Evolutionary conservation across 2,797 vertebrate genomes (phyloP).

Genomic region (Sebastes cheni): DNA sequence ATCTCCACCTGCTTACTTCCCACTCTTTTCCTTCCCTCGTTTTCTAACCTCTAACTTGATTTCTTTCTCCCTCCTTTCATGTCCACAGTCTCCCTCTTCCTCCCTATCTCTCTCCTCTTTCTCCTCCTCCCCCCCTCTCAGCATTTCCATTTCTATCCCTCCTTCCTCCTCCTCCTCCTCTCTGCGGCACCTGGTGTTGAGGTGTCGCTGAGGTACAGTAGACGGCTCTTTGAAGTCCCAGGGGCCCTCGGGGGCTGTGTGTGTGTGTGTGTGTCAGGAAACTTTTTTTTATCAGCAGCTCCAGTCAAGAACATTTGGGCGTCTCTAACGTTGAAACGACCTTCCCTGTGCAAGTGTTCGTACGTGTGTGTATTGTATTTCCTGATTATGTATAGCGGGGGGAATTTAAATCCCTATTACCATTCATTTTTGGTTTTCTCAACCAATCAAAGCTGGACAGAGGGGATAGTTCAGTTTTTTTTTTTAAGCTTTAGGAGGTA

Average conservation of each 20-base stretch:
- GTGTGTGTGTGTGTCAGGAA: conserved; percentile 48
- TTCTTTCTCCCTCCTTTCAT: conserved; percentile 8
- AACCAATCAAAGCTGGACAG: neutral
- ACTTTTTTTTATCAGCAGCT: conserved; percentile 54
- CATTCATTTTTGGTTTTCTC: neutral
- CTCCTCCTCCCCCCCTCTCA: neutral
- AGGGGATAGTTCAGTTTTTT: neutral
- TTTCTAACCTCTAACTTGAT: neutral
- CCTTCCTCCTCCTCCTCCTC: conserved; percentile 41
- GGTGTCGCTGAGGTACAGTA: conserved; percentile 79
- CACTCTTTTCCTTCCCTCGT: neutral
- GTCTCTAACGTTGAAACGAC: conserved; percentile 35
- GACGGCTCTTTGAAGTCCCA: conserved; percentile 78
- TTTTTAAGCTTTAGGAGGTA: neutral
- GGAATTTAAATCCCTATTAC: conserved; percentile 17
- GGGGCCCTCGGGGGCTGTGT: conserved; percentile 52
- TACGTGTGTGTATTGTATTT: conserved; percentile 23
- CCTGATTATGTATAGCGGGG: conserved; percentile 23
- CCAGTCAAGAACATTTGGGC: conserved; percentile 58
- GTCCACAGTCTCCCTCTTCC: neutral
- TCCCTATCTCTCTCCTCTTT: neutral
- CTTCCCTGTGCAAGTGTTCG: conserved; percentile 7
- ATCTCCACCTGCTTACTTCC: neutral
- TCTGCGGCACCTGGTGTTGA: conserved; percentile 69
- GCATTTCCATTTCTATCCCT: conserved; percentile 31